A percentile compares a stretch with the other conserved stretches of the same genome.
Conservation (phyloP, 1,140 invertebrate species). For the Drosophila tristis region DNA sequence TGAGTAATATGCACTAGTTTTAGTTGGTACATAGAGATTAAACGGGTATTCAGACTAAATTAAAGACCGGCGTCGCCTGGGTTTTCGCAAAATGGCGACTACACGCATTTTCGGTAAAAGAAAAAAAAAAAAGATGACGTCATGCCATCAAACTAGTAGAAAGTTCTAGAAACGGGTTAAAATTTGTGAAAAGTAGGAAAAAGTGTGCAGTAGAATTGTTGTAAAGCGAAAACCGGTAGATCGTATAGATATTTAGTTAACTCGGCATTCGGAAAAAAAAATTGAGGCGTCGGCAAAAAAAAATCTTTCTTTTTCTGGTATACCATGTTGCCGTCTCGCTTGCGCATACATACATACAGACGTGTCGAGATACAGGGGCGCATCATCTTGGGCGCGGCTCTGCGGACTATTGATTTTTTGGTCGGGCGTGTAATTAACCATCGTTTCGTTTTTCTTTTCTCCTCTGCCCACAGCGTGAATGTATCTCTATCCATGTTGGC, state of each 20-base stretch:
- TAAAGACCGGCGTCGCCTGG: neutral
- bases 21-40: neutral
- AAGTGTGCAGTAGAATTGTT: neutral
- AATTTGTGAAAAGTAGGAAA: too few species aligned
- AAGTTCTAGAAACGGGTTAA: too few species aligned
- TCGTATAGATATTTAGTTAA: neutral
- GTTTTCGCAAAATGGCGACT: conserved; percentile 39
- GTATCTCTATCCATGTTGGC: conserved; percentile 88
- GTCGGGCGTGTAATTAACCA: conserved; percentile 25
- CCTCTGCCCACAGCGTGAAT: conserved; percentile 85
- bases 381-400: conserved; percentile 53
- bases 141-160: conserved; percentile 17
- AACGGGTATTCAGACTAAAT: neutral
- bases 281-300: conserved; percentile 18
- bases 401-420: conserved; percentile 56
- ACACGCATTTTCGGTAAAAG: conserved; percentile 2
- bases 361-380: neutral
- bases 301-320: conserved; percentile 19
- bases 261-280: conserved; percentile 7
- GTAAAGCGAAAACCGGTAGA: neutral
- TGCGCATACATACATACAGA: conserved; percentile 8
- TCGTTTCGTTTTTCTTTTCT: neutral
- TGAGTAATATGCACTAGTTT: conserved; percentile 29
- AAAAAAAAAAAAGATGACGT: conserved; percentile 49
- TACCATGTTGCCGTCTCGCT: conserved; percentile 14